Percentiles rank a stretch among this genome's conserved stretches.
phyloP scores from a whole-genome alignment of 2,113 vertebrate genomes.

The Elgaria multicarinata region DNA sequence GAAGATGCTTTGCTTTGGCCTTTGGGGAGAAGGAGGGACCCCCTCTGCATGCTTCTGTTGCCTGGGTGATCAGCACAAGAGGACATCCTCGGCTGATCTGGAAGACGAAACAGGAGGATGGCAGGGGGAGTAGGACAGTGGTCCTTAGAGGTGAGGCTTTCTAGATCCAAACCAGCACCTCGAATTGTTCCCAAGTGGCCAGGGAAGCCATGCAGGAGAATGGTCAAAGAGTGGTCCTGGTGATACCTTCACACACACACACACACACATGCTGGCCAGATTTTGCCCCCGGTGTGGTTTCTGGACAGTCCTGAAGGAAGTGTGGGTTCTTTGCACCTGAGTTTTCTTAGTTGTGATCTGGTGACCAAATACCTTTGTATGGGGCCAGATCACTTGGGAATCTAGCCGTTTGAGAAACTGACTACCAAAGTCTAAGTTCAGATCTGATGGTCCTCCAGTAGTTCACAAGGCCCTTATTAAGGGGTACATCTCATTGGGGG shows the following conservation, averaged over 20 bases:
- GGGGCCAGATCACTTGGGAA: neutral
- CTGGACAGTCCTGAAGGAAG: too few species aligned
- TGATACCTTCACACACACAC: too few species aligned
- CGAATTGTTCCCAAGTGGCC: too few species aligned
- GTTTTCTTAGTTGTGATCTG: neutral
- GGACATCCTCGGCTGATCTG: neutral
- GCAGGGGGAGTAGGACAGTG: too few species aligned
- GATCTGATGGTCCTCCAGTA: too few species aligned
- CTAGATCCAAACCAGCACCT: too few species aligned
- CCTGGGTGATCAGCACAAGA: neutral
- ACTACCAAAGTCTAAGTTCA: too few species aligned
- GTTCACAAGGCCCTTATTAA: neutral
- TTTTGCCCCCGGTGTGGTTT: too few species aligned
- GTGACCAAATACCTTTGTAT: neutral
- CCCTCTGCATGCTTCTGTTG: neutral
- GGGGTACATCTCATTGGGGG: too few species aligned
- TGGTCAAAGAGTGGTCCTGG: too few species aligned
- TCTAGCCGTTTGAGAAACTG: neutral
- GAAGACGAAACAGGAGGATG: neutral
- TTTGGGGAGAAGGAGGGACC: neutral
- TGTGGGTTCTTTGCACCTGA: neutral
- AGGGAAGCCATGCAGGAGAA: too few species aligned
- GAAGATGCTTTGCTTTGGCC: neutral
- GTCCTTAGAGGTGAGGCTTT: neutral
- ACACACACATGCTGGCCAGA: neutral